These are phyloP conservation scores for Parauchenoglanis punctatus DNA, from an alignment of 2,797 vertebrate genomes.

Conservation along the genomic window DNA sequence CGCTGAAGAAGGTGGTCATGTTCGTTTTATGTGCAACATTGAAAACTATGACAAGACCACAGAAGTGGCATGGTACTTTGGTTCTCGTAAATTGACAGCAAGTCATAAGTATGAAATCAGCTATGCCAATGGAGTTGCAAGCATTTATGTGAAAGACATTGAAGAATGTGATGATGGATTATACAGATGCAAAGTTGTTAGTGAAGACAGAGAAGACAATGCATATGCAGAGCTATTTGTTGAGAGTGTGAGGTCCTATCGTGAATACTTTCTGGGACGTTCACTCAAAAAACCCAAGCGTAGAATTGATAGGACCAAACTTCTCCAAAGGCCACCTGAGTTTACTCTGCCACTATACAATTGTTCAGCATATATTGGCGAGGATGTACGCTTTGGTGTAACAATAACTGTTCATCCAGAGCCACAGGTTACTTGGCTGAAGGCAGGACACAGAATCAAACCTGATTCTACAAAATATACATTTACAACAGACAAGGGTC, in stretches of 20 bases:
- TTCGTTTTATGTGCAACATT: constrained; percentile 88
- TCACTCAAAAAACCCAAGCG: constrained; percentile 88
- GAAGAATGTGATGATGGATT: constrained; percentile 90
- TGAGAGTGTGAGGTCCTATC: constrained; percentile 88
- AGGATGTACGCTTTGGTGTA: constrained; percentile 95
- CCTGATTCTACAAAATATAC: constrained; percentile 91
- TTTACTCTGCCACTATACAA: constrained; percentile 96
- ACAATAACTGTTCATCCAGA: constrained; percentile 98
- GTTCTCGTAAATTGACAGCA: constrained; percentile 87
- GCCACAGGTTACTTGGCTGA: constrained; percentile 93
- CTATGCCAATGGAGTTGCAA: constrained; percentile 90
- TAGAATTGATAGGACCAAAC: constrained; percentile 85
- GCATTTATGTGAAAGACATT: constrained; percentile 94
- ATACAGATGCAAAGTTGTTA: constrained; percentile 93
- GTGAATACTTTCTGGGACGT: constrained; percentile 87
- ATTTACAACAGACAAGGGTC: constrained; percentile 94
- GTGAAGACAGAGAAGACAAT: constrained; percentile 92
- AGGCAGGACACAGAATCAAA: constrained; percentile 93
- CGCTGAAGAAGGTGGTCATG: constrained; percentile 90
- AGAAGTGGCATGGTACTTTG: constrained; percentile 93
- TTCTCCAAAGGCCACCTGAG: constrained; percentile 92
- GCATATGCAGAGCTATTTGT: constrained; percentile 96
- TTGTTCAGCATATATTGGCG: constrained; percentile 89
- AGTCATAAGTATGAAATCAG: constrained; percentile 94
- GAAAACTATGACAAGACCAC: constrained; percentile 90